These are phyloP conservation scores for Pseudorectes ferrugineus DNA, from an alignment of 2,113 vertebrate species.

Conservation along the genomic window DNA sequence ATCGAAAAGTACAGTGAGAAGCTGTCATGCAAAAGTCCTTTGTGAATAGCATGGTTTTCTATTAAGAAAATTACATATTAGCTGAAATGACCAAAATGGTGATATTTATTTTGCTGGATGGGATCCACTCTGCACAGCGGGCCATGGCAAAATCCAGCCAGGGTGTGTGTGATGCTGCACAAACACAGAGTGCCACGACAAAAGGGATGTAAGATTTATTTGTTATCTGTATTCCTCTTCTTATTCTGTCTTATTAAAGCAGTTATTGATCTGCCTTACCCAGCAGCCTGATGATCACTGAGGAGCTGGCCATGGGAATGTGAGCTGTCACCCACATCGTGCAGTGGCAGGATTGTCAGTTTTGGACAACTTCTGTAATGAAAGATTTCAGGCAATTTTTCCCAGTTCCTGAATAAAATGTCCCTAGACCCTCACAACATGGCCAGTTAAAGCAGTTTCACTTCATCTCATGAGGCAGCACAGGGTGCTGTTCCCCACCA, in stretches of 20 bases:
- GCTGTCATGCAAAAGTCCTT: not conserved
- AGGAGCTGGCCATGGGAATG: not conserved
- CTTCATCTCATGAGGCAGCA: not conserved
- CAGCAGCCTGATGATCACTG: not conserved
- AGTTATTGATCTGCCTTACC: not conserved
- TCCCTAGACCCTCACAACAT: not conserved
- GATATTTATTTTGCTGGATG: not conserved
- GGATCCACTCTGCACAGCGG: not conserved
- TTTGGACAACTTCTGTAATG: not conserved
- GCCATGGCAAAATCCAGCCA: not conserved
- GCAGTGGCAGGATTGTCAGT: not conserved
- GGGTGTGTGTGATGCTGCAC: rapidly evolving
- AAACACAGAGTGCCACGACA: not conserved
- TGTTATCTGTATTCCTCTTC: not conserved
- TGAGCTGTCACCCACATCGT: not conserved
- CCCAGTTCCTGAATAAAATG: not conserved
- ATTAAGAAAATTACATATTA: not conserved
- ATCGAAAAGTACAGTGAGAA: not conserved
- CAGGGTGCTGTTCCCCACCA: not conserved
- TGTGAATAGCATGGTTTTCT: not conserved
- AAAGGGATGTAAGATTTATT: not conserved
- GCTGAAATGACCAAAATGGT: not conserved
- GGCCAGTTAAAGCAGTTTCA: not conserved
- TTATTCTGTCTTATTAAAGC: not conserved
- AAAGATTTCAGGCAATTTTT: not conserved